Evolutionary conservation across 2,113 vertebrate genomes (phyloP), one percentile per base, ranked within the genome.

Genomic region (Galbula dea): DNA sequence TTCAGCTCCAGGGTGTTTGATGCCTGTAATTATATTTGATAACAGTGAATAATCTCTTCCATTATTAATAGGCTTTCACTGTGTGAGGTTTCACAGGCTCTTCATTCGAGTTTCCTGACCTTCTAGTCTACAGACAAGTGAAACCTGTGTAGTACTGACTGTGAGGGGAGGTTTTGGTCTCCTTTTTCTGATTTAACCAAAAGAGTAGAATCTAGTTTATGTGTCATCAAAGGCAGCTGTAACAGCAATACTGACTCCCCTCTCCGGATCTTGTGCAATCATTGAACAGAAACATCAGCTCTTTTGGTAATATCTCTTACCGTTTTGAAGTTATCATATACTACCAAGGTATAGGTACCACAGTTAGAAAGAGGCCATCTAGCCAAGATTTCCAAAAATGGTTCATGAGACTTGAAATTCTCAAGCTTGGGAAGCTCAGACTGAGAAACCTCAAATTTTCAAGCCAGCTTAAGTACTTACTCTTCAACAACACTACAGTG

Each of bases 1-100:
- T 94, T 78, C 81, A 79, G 72, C 85, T 87, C 36, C 59, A 96
- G 87, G 74, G 81, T 87, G 84, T 90, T 84, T 85, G 90, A 93
- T 94, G 72, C 80, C 87, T 93, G 77, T 95, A 96, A 97, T 95
- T 97, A 92, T 94, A 90, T 96, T 96, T 93, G 90, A 96, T 96
- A 95, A 89, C 54, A 94, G 32, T 92, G 92, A 97, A 96, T 94
- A 95, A 94, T 94, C 65, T 94, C 48, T 95, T 97, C 52, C 83
- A 95, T 96, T 96, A 96, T 96, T 96, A 94, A 96, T 90, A 83
- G 55, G 10, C 5, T 94, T 97, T 90, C 87, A 89, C 81, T 11
- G 75, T 83, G 49, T 79, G 61, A 92, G 66, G 20, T 36, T 83
- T 49, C 62, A 71, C 58, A 92, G 85, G 65, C 41, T 87, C 51